These are phyloP conservation scores for Brachirus orientalis DNA, from an alignment of 2,113 vertebrate species.

Conservation along the genomic window DNA sequence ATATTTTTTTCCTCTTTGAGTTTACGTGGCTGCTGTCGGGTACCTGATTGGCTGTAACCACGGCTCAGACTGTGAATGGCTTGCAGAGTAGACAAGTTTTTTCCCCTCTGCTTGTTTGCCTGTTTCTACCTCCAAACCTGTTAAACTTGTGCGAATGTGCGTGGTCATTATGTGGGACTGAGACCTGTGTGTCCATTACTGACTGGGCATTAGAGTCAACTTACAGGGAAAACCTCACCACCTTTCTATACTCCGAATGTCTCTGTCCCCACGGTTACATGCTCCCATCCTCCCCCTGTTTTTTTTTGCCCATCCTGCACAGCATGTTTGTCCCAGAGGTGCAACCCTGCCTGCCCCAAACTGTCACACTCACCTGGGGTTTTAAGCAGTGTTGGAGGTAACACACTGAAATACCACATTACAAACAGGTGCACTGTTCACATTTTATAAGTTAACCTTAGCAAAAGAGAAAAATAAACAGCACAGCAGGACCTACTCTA, in stretches of 20 bases:
- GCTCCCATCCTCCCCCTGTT: conserved; percentile 62
- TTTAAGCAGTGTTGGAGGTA: conserved; percentile 78
- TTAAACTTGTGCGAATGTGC: conserved; percentile 72
- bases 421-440: conserved; percentile 4
- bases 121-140: conserved; percentile 80
- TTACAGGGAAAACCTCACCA: conserved; percentile 81
- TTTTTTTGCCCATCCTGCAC: conserved; percentile 70
- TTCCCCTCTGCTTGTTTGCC: conserved; percentile 78
- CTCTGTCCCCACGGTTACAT: conserved; percentile 68
- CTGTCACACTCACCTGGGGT: conserved; percentile 65
- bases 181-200: conserved; percentile 68
- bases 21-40: conserved; percentile 80
- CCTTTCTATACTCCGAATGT: conserved; percentile 61
- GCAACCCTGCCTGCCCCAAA: conserved; percentile 72
- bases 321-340: conserved; percentile 78
- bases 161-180: conserved; percentile 63
- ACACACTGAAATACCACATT: conserved; percentile 8
- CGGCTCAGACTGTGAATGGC: conserved; percentile 82
- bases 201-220: conserved; percentile 77
- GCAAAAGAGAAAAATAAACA: background rate
- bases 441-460: conserved; percentile 25
- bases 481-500: conserved; percentile 40
- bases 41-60: conserved; percentile 82
- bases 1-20: conserved; percentile 56
- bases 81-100: conserved; percentile 80